These are phyloP conservation scores for Tyrophagus putrescentiae DNA, from an alignment of 1,140 invertebrate species.

Conservation along the genomic window DNA sequence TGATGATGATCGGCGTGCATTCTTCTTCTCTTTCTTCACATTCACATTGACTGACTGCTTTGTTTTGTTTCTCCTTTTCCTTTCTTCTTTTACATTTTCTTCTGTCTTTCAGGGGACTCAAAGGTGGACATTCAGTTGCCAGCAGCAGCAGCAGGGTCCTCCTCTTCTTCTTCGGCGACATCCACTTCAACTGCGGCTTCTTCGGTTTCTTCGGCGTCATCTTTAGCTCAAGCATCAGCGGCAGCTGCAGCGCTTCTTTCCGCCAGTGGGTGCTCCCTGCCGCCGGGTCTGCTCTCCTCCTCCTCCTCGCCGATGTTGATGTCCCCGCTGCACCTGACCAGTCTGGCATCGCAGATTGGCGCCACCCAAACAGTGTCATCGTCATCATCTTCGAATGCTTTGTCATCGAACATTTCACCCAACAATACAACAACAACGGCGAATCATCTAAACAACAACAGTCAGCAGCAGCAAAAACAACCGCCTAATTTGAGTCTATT, in stretches of 20 bases:
- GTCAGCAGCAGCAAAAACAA: constrained; percentile 9
- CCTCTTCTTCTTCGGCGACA: too few relatives aligned
- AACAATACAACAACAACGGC: not conserved
- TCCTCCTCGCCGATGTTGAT: constrained; percentile 7
- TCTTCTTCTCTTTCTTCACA: too few relatives aligned
- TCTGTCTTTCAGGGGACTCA: not conserved
- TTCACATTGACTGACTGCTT: not conserved
- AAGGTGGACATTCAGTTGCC: constrained; percentile 4
- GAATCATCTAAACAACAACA: constrained; percentile 1
- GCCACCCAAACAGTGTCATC: not conserved
- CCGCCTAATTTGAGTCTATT: too few relatives aligned
- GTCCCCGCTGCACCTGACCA: constrained; percentile 5
- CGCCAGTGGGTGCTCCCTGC: too few relatives aligned
- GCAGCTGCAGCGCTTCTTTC: too few relatives aligned
- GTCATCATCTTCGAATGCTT: not conserved
- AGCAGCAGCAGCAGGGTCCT: not conserved
- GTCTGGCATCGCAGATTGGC: not conserved
- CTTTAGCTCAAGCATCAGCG: too few relatives aligned
- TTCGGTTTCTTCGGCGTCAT: too few relatives aligned
- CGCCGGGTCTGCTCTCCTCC: constrained; percentile 1
- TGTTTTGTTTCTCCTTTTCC: not conserved
- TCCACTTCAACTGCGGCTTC: too few relatives aligned
- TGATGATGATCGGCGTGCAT: too few relatives aligned
- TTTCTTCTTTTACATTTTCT: not conserved
- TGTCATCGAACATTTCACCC: not conserved